phyloP scores from a whole-genome alignment of 2,888 invertebrate species.

The Keiferia lycopersicella region DNA sequence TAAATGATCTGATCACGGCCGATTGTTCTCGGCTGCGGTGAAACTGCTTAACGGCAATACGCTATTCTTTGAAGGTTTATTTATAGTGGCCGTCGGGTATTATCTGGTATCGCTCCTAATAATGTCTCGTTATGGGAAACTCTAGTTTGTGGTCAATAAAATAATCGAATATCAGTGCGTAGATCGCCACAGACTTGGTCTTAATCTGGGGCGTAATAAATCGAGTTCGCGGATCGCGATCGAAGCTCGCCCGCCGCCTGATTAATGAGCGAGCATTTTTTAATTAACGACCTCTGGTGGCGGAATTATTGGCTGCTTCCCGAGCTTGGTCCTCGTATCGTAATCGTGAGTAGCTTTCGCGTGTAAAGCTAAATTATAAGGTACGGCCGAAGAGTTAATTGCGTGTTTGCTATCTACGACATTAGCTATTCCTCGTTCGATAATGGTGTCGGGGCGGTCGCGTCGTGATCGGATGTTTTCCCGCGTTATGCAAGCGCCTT shows the following conservation, averaged over 20 bases:
- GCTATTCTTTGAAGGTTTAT: conserved; percentile 39
- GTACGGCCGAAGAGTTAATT: conserved; percentile 55
- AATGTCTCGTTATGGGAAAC: conserved; percentile 47
- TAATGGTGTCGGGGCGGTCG: conserved; percentile 53
- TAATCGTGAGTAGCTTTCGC: conserved; percentile 44
- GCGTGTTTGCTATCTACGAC: conserved; percentile 54
- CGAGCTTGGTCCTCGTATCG: conserved; percentile 22
- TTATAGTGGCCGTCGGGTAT: conserved; percentile 35
- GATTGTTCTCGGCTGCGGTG: conserved; percentile 39
- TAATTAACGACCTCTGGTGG: conserved; percentile 58
- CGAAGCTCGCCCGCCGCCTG: conserved; percentile 51
- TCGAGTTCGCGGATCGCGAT: conserved; percentile 57
- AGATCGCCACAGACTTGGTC: conserved; percentile 45
- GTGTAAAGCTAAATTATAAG: conserved; percentile 56
- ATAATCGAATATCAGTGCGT: conserved; percentile 49
- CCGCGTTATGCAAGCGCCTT: conserved; percentile 59
- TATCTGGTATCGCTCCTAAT: conserved; percentile 40
- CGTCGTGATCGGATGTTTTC: conserved; percentile 64
- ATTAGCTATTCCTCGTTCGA: conserved; percentile 52
- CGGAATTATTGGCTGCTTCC: conserved; percentile 47
- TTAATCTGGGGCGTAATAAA: conserved; percentile 66
- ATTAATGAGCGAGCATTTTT: conserved; percentile 66
- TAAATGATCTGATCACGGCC: conserved; percentile 38
- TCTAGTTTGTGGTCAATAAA: conserved; percentile 48
- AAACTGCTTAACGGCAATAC: conserved; percentile 34